Conservation (phyloP, 2,888 invertebrate genomes). For the Entomobrya proxima region DNA sequence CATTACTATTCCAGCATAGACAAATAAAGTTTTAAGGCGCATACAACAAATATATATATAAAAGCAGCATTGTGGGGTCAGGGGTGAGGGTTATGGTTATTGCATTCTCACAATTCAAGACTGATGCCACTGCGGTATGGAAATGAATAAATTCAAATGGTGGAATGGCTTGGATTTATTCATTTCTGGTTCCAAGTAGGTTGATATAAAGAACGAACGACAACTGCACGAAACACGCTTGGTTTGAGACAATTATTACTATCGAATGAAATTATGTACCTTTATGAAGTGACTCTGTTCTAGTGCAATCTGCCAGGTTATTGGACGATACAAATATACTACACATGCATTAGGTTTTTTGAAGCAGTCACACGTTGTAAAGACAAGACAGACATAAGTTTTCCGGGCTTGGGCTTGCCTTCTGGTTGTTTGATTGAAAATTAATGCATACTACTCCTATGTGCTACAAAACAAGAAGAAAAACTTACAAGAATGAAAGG, state of each 20-base stretch:
- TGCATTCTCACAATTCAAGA: background rate
- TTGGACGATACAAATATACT: too few species aligned
- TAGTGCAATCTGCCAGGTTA: too few species aligned
- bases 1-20: too few species aligned
- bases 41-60: too few species aligned
- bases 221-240: background rate
- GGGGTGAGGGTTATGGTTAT: background rate
- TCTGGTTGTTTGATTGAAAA: conserved; percentile 56
- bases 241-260: conserved; percentile 19
- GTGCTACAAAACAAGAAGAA: background rate
- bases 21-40: too few species aligned
- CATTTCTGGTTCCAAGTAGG: background rate
- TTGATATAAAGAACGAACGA: conserved; percentile 1
- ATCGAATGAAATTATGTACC: background rate
- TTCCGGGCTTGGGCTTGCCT: too few species aligned
- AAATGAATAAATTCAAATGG: conserved; percentile 35
- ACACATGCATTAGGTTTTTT: too few species aligned
- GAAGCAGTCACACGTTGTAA: too few species aligned
- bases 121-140: background rate
- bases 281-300: background rate
- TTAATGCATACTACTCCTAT: background rate
- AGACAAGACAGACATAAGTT: too few species aligned
- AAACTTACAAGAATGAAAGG: conserved; percentile 3
- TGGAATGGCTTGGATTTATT: conserved; percentile 17
- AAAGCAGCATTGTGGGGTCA: too few species aligned